Evolutionary conservation across 2,797 vertebrate species (phyloP).

Genomic region (Pogoniulus pusillus): DNA sequence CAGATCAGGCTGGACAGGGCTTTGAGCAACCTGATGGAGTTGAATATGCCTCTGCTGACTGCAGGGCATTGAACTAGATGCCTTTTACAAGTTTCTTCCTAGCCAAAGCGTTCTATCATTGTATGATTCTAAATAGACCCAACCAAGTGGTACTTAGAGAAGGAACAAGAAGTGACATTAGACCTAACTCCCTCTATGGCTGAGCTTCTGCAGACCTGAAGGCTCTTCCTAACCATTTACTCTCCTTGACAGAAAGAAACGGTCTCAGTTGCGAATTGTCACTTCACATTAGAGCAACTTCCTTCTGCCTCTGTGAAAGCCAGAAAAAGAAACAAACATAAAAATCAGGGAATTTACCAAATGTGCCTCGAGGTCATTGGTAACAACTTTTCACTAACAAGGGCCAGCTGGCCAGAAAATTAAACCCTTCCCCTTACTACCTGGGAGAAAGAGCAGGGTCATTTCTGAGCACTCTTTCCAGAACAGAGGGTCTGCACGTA

Average conservation of each 20-base stretch:
- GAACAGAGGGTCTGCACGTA: not conserved
- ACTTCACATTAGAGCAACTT: conserved; percentile 14
- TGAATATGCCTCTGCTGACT: no score
- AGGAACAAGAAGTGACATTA: not conserved
- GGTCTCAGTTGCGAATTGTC: conserved; percentile 16
- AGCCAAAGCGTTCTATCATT: not conserved
- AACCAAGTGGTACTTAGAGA: not conserved
- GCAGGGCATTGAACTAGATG: no score
- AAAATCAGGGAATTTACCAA: not conserved
- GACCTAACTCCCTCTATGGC: not conserved
- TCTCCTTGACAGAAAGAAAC: not conserved
- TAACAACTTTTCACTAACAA: not conserved
- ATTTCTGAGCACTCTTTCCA: not conserved
- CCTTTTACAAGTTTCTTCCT: not conserved
- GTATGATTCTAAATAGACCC: not conserved
- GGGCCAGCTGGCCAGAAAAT: not conserved
- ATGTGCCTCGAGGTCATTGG: not conserved
- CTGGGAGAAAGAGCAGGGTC: not conserved
- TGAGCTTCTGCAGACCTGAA: not conserved
- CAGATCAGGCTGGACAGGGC: no score
- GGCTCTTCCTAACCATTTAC: not conserved
- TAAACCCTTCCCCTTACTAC: not conserved
- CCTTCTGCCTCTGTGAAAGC: not conserved
- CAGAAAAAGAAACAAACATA: not conserved
- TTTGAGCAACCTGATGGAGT: no score